phyloP scores from a whole-genome alignment of 2,113 vertebrate genomes.

The Psittacula cyanocephala region DNA sequence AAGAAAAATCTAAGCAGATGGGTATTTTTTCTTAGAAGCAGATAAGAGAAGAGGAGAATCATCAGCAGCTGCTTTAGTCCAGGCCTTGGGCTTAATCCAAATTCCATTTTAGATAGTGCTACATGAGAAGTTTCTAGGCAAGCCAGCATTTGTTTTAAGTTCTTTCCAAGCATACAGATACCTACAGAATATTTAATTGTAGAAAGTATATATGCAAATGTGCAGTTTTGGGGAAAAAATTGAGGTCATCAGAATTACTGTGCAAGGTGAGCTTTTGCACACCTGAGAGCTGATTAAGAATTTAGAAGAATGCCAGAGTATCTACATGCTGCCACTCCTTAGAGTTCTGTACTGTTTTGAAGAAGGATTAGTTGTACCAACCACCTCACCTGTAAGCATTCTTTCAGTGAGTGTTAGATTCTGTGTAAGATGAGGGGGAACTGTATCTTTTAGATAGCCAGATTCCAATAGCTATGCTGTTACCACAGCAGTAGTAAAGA shows the following conservation, averaged over 20 bases:
- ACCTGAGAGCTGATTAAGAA: not conserved
- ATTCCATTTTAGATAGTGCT: not conserved
- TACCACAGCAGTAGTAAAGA: not conserved
- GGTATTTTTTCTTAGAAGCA: constrained; percentile 9
- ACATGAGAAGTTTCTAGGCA: not conserved
- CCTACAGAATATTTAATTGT: not conserved
- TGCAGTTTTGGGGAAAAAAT: not conserved
- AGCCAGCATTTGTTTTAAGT: not conserved
- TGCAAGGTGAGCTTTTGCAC: not conserved
- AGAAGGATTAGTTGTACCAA: not conserved
- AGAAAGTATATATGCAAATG: not conserved
- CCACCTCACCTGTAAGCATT: not conserved
- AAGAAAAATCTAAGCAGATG: constrained; percentile 18
- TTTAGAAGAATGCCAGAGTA: not conserved
- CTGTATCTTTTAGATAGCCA: not conserved
- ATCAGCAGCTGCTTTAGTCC: not conserved
- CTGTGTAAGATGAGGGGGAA: not conserved
- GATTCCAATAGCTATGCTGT: not conserved
- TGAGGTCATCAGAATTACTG: not conserved
- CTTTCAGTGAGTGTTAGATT: not conserved
- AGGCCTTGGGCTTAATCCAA: not conserved
- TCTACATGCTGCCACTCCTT: not conserved
- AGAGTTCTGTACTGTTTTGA: not conserved
- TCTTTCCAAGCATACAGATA: not conserved
- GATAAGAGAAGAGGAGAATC: constrained; percentile 47